Evolutionary conservation across 1,140 invertebrate genomes (phyloP), one percentile per base, ranked within the genome.

Genomic region (Diabrotica virgifera): DNA sequence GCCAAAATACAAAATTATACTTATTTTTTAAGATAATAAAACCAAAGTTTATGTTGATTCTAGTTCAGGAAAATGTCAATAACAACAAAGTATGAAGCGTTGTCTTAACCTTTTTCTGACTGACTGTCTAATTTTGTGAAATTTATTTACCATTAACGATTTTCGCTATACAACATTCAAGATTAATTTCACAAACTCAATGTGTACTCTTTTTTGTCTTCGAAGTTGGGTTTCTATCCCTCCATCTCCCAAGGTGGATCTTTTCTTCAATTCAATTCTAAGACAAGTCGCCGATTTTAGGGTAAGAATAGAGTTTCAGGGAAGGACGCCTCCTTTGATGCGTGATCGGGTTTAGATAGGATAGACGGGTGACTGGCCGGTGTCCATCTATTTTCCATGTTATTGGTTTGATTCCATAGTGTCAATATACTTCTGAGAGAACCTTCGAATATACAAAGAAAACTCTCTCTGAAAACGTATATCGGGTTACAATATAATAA

Each of bases 331-430:
- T 66, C 62, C 66, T 72, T 74, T 74, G 72, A 67, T 71, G 66
- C 66, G 68, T 66, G 52, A 60, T 51, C 57, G 54, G 11, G 54
- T 64, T 63, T 67, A 67, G 65, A 46, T 46, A 46, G 40, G 40
- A 46, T 46, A 46, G 40, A 46, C 40, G 40, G 40, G n/a, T 46
- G 63, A 67, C 52, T 38, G 37, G 14, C 62, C 54, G n/a, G 60
- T 73, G 73, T 73, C 73, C 74, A 76, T 74, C 71, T 74, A 76
- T 74, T 76, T 76, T 76, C 74, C 74, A 74, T 76, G 73, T 73
- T 76, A 74, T 76, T 76, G 74, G 73, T 76, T 76, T 74, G 72
- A 76, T 74, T 74, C 65, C 63, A 58, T 59, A 68, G 65, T 74
- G 74, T 74, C 72, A 72, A 74, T 73, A 72, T 66, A 67, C 36